Conservation (phyloP, 2,113 vertebrate genomes). For the Perccottus glenii region DNA sequence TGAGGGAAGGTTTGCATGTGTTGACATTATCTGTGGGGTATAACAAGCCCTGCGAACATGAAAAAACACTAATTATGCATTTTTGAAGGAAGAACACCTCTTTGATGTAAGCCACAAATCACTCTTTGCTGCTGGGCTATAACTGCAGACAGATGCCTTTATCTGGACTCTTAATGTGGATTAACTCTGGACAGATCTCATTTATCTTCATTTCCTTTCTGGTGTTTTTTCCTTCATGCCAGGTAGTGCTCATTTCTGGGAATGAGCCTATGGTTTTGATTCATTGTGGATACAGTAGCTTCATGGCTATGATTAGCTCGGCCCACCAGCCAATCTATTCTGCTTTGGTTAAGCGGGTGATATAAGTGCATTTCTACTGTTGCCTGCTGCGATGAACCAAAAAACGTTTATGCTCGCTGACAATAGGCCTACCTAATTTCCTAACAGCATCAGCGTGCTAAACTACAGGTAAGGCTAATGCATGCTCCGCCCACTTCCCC, state of each 20-base stretch:
- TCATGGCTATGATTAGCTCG: not conserved
- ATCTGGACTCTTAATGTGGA: slow-evolving; percentile 20
- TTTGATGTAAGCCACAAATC: slow-evolving; percentile 37
- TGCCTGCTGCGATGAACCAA: too few relatives aligned
- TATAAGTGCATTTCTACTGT: too few relatives aligned
- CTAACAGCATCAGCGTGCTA: not conserved
- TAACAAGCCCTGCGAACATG: not conserved
- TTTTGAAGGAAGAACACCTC: slow-evolving; percentile 15
- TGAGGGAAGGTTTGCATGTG: not conserved
- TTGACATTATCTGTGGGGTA: slow-evolving; percentile 25
- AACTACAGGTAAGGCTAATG: not conserved
- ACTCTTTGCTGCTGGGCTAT: not conserved
- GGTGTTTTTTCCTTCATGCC: slow-evolving; percentile 16
- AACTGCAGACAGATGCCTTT: slow-evolving; percentile 52
- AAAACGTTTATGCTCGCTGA: too few relatives aligned
- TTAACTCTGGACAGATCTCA: slow-evolving; percentile 23
- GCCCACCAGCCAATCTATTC: not conserved
- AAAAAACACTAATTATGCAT: slow-evolving; percentile 8
- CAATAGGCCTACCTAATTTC: too few relatives aligned
- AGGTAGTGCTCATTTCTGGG: slow-evolving; percentile 12
- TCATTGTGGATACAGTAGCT: not conserved
- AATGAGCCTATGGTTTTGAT: not conserved
- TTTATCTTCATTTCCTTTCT: slow-evolving; percentile 26
- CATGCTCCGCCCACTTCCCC: not conserved
- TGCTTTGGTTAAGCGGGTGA: too few relatives aligned